A percentile compares a stretch with the other conserved stretches of the same genome.
These are phyloP conservation scores for Ptychadena robeensis DNA, from an alignment of 2,797 vertebrate species.

Conservation along the genomic window DNA sequence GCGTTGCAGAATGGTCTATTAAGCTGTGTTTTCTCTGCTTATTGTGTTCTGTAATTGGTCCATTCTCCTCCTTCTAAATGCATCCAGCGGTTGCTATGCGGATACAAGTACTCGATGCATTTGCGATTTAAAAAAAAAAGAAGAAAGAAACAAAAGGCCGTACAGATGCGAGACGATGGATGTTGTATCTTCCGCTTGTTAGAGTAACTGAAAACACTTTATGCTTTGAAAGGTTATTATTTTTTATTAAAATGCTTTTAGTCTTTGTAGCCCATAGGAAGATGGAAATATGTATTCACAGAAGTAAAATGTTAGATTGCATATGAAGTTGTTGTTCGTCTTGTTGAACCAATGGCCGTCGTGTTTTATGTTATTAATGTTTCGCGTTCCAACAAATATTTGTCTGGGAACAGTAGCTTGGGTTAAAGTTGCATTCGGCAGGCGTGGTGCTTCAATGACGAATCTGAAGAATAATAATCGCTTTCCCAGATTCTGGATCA, in stretches of 20 bases:
- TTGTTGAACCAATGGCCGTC: neutral
- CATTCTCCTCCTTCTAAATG: constrained; percentile 18
- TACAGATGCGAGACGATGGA: neutral
- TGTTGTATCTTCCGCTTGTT: neutral
- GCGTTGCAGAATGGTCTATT: neutral
- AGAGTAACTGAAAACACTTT: neutral
- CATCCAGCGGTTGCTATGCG: constrained; percentile 21
- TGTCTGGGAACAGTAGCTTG: neutral
- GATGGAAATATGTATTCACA: neutral
- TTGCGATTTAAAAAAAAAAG: constrained; percentile 14
- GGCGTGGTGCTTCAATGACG: constrained; percentile 16
- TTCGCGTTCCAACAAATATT: neutral
- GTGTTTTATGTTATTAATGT: neutral
- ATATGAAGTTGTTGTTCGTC: neutral
- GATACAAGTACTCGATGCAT: constrained; percentile 27
- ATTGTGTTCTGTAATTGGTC: constrained; percentile 24
- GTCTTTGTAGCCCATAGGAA: neutral
- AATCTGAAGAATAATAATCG: constrained; percentile 1
- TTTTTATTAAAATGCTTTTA: neutral
- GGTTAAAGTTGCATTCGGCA: neutral
- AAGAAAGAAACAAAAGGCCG: neutral
- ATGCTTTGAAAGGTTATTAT: neutral
- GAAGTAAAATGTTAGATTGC: neutral
- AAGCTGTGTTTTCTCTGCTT: constrained; percentile 6
- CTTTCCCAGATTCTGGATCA: constrained; percentile 14